Conservation (phyloP, 2,113 vertebrate genomes). For the Laticauda laticaudata region DNA sequence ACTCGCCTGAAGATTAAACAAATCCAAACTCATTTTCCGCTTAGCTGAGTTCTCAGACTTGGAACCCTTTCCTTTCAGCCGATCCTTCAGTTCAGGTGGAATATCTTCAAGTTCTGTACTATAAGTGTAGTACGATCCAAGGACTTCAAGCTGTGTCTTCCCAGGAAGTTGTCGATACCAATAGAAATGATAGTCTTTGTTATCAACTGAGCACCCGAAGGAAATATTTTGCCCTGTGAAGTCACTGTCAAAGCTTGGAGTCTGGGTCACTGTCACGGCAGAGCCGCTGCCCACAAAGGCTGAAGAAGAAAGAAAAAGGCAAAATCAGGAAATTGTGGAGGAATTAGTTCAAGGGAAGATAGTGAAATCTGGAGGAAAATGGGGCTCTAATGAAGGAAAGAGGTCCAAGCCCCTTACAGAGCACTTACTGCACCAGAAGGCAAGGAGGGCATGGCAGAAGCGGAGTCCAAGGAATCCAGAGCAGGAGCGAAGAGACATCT, state of each 20-base stretch:
- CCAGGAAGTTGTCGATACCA: conserved; percentile 9
- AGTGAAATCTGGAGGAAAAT: not conserved
- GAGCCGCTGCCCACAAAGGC: not conserved
- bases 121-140: not conserved
- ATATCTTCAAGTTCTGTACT: not conserved
- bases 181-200: not conserved
- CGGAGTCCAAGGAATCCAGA: not conserved
- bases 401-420: not conserved
- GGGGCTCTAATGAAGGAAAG: not conserved
- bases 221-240: fast-evolving
- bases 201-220: no score
- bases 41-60: not conserved
- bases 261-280: not conserved
- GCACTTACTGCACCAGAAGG: not conserved
- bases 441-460: not conserved
- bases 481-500: not conserved
- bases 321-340: not conserved
- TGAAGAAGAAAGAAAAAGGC: not conserved
- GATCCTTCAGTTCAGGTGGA: no score
- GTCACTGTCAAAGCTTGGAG: not conserved
- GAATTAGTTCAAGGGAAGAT: not conserved
- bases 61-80: not conserved
- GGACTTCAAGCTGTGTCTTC: not conserved
- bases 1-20: not conserved
- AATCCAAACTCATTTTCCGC: fast-evolving